phyloP scores from a whole-genome alignment of 2,113 vertebrate genomes.

The Suricata suricatta region DNA sequence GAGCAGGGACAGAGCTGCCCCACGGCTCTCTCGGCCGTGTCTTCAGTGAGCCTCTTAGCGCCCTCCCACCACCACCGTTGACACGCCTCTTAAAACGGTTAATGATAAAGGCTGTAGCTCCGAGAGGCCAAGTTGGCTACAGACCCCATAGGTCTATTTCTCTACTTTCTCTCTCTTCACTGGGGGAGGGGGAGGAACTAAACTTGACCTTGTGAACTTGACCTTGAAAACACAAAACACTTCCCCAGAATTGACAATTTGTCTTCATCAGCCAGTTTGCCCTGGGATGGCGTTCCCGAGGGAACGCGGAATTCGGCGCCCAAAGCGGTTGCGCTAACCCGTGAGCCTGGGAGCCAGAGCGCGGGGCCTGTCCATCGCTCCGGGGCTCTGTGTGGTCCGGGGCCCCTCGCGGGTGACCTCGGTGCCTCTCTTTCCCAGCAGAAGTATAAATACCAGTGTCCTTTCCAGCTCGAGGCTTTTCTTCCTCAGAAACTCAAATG shows the following conservation, averaged over 20 bases:
- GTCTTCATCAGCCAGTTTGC: not conserved
- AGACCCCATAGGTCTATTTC: not conserved
- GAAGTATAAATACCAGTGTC: conserved; percentile 46
- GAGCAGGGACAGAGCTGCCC: not conserved
- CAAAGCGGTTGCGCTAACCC: not conserved
- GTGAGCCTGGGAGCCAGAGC: not conserved
- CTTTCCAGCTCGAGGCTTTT: not conserved
- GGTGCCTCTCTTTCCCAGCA: conserved; percentile 43
- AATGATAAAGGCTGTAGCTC: not conserved
- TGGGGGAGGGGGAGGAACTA: too few species aligned
- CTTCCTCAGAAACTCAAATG: not conserved
- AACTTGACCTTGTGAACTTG: not conserved
- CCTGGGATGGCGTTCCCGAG: not conserved
- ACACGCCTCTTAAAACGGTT: not conserved
- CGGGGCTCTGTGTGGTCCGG: conserved; percentile 36
- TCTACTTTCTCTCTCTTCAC: not conserved
- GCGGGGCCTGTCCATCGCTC: not conserved
- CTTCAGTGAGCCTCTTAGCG: not conserved
- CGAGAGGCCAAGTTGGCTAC: not conserved
- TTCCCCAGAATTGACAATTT: not conserved
- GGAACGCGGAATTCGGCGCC: rapidly evolving
- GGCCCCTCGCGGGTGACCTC: not conserved
- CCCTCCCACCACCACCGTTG: rapidly evolving
- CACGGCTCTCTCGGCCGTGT: not conserved
- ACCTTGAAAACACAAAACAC: not conserved